Evolutionary conservation across 1,140 invertebrate species (phyloP).

Genomic region (Eumeta japonica): DNA sequence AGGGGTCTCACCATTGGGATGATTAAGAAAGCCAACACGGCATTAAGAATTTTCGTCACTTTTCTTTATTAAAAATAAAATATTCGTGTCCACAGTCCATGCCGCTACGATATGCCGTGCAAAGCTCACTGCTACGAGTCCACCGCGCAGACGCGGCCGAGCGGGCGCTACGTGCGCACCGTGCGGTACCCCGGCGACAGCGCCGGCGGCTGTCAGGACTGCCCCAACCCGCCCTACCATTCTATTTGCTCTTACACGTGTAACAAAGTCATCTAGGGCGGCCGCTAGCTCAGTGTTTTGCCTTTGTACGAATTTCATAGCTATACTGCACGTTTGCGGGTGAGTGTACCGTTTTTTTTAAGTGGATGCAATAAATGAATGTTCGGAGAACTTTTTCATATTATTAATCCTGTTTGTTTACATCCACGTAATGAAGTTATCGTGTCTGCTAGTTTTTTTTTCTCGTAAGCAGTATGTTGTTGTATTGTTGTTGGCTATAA

Average conservation of each 20-base stretch:
- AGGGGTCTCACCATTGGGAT: slow-evolving; percentile 31
- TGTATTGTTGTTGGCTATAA: too few species aligned
- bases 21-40: not conserved
- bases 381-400: too few species aligned
- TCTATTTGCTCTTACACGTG: slow-evolving; percentile 22
- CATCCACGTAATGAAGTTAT: too few species aligned
- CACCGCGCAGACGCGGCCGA: slow-evolving; percentile 37
- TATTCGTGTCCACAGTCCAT: slow-evolving; percentile 24
- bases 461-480: too few species aligned
- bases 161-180: slow-evolving; percentile 40
- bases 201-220: slow-evolving; percentile 35
- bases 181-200: slow-evolving; percentile 46
- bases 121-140: slow-evolving; percentile 50
- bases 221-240: slow-evolving; percentile 44
- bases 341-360: too few species aligned
- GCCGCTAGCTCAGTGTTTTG: too few species aligned
- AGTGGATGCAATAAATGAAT: too few species aligned
- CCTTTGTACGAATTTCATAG: too few species aligned
- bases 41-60: not conserved
- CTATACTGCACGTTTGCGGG: too few species aligned
- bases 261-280: not conserved
- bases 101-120: slow-evolving; percentile 49
- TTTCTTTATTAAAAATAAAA: not conserved
- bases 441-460: too few species aligned
- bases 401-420: too few species aligned